These are phyloP conservation scores for Scortum barcoo DNA, from an alignment of 2,113 vertebrate genomes.

Conservation along the genomic window DNA sequence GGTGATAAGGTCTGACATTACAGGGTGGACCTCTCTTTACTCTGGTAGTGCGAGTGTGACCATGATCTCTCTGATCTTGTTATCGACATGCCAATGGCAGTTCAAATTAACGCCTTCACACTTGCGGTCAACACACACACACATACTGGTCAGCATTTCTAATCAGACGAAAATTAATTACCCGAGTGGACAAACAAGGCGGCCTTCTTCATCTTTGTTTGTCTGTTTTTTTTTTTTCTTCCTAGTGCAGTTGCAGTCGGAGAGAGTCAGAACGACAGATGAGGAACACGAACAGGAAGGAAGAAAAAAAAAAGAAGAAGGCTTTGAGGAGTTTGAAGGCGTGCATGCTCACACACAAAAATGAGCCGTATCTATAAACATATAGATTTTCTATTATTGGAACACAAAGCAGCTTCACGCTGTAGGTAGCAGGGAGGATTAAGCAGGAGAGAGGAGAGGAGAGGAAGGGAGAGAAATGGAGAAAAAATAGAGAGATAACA, in stretches of 20 bases:
- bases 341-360: slow-evolving; percentile 23
- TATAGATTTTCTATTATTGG: slow-evolving; percentile 58
- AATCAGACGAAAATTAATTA: slow-evolving; percentile 41
- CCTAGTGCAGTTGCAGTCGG: neutral
- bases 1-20: slow-evolving; percentile 55
- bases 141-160: slow-evolving; percentile 20
- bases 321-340: slow-evolving; percentile 42
- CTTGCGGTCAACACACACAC: neutral
- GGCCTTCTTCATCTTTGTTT: slow-evolving; percentile 52
- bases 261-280: neutral
- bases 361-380: slow-evolving; percentile 51
- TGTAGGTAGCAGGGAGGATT: slow-evolving; percentile 52
- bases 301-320: slow-evolving; percentile 26
- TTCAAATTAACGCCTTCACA: slow-evolving; percentile 37
- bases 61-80: slow-evolving; percentile 50
- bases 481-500: slow-evolving; percentile 36
- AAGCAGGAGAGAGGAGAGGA: slow-evolving; percentile 19
- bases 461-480: slow-evolving; percentile 6
- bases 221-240: neutral
- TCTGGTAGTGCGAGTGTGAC: slow-evolving; percentile 35
- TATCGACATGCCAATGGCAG: slow-evolving; percentile 29
- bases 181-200: slow-evolving; percentile 41
- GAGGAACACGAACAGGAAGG: slow-evolving; percentile 1
- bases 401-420: slow-evolving; percentile 50
- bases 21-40: slow-evolving; percentile 58